These are phyloP conservation scores for Hermatobates lingyangjiaoensis DNA, from an alignment of 1,140 invertebrate species.

Conservation along the genomic window DNA sequence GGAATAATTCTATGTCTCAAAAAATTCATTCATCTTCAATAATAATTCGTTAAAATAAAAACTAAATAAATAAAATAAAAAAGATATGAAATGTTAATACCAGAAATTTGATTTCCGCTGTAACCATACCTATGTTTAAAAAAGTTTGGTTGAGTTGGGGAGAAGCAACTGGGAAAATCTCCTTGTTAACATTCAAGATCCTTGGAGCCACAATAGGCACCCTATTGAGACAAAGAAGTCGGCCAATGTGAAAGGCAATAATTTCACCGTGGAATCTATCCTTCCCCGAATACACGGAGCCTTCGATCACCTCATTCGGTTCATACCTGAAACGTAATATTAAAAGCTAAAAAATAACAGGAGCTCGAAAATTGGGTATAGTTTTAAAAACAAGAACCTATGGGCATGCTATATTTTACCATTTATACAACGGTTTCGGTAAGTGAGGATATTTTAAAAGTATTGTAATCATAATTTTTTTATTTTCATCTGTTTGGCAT, in stretches of 20 bases:
- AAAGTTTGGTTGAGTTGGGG: slow-evolving; percentile 40
- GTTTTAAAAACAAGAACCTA: too few relatives aligned
- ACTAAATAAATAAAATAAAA: too few relatives aligned
- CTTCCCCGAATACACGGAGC: slow-evolving; percentile 66
- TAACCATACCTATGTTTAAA: slow-evolving; percentile 23
- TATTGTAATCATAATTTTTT: too few relatives aligned
- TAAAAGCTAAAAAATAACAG: too few relatives aligned
- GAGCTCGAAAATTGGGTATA: too few relatives aligned
- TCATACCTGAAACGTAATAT: slow-evolving; percentile 55
- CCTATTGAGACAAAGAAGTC: slow-evolving; percentile 54
- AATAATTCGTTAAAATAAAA: too few relatives aligned
- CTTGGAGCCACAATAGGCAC: slow-evolving; percentile 61
- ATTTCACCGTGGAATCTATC: slow-evolving; percentile 89
- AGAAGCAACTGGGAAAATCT: slow-evolving; percentile 51
- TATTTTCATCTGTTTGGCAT: too few relatives aligned
- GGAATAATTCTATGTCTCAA: neutral
- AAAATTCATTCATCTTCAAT: neutral
- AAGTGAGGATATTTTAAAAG: too few relatives aligned
- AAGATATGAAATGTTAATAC: too few relatives aligned
- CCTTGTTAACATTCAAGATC: slow-evolving; percentile 49
- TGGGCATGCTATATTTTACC: too few relatives aligned
- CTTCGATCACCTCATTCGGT: slow-evolving; percentile 50
- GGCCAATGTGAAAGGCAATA: slow-evolving; percentile 77
- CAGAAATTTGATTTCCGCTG: too few relatives aligned
- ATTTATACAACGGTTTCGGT: too few relatives aligned